Evolutionary conservation across 2,113 vertebrate genomes (phyloP).

Genomic region (Athene cunicularia): DNA sequence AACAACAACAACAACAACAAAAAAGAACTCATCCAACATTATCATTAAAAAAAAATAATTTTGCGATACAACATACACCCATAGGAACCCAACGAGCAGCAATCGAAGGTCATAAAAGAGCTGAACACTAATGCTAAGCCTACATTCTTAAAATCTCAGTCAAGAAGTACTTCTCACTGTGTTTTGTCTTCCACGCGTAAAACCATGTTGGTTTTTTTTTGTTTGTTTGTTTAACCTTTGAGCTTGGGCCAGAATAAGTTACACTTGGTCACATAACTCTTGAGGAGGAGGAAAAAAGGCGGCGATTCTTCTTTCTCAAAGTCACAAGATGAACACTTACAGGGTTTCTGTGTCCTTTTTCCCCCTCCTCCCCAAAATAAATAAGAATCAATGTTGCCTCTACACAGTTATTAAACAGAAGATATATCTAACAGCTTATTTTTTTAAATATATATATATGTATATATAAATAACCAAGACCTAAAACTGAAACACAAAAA

Average conservation of each 20-base stretch:
- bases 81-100: constrained; percentile 89
- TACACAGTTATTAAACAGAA: constrained; percentile 86
- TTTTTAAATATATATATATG: constrained; percentile 76
- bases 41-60: constrained; percentile 54
- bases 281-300: constrained; percentile 74
- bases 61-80: constrained; percentile 84
- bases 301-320: constrained; percentile 37
- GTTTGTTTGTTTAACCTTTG: constrained; percentile 66
- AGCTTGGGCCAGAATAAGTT: constrained; percentile 77
- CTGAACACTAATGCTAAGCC: constrained; percentile 88
- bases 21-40: constrained; percentile 66
- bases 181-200: constrained; percentile 71
- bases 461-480: constrained; percentile 87
- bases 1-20: constrained; percentile 55
- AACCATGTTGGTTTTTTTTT: neutral
- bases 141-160: constrained; percentile 91
- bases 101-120: constrained; percentile 85
- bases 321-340: constrained; percentile 67
- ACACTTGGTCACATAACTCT: constrained; percentile 78
- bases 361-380: constrained; percentile 65
- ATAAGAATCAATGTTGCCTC: constrained; percentile 76
- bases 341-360: constrained; percentile 66
- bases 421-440: constrained; percentile 82
- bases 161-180: constrained; percentile 73
- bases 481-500: constrained; percentile 79